Evolutionary conservation across 2,797 vertebrate species (phyloP).

Genomic region (Centropyge bicolor): DNA sequence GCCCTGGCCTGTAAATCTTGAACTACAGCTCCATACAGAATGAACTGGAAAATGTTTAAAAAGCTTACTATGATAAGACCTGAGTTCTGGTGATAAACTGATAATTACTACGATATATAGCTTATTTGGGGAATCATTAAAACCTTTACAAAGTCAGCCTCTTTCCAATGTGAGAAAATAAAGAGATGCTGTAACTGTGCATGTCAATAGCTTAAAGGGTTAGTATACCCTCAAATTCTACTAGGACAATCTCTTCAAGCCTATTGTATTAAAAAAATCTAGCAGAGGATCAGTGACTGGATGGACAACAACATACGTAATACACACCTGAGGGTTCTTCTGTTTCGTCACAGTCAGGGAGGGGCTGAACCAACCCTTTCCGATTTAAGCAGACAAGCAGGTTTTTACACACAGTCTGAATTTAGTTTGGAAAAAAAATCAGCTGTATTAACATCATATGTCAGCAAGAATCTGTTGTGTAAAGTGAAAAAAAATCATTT

Average conservation of each 20-base stretch:
- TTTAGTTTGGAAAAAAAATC: background rate
- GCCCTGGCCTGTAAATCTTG: slow-evolving; percentile 6
- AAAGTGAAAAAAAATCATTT: background rate
- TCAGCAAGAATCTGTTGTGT: slow-evolving; percentile 1
- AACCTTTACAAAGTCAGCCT: background rate
- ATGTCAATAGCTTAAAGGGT: slow-evolving; percentile 16
- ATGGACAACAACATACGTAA: background rate
- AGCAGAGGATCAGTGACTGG: background rate
- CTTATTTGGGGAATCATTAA: slow-evolving; percentile 17
- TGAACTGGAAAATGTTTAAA: slow-evolving; percentile 23
- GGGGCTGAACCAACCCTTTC: background rate
- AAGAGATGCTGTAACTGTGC: slow-evolving; percentile 16
- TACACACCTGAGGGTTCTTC: background rate
- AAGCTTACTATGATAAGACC: background rate
- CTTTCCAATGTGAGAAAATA: slow-evolving; percentile 9
- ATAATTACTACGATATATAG: slow-evolving; percentile 6
- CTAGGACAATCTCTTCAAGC: background rate
- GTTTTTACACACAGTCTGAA: background rate
- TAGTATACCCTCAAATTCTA: background rate
- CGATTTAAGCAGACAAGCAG: background rate
- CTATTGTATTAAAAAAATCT: background rate
- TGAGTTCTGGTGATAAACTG: background rate
- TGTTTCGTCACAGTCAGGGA: background rate
- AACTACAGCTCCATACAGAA: slow-evolving; percentile 20
- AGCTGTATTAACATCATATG: background rate